Conservation (phyloP, 53 echinoderm and acorn worm species). For the Holothuria scabra region DNA sequence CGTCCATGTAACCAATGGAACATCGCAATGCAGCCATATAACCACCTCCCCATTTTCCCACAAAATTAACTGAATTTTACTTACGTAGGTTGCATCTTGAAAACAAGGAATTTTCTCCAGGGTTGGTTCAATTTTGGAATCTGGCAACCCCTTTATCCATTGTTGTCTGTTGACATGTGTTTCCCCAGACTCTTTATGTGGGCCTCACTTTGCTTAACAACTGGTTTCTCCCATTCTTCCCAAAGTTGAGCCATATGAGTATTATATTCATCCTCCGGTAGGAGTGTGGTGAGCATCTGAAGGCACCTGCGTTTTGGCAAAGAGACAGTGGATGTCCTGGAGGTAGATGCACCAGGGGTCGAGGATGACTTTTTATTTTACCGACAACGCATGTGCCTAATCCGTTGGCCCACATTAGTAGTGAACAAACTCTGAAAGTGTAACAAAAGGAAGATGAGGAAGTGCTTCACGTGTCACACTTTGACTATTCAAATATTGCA, state of each 20-base stretch:
- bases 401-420: constrained; percentile 49
- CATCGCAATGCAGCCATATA: too few relatives aligned
- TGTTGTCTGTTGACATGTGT: constrained; percentile 25
- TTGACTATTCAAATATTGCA: too few relatives aligned
- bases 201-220: constrained; percentile 11
- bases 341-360: too few relatives aligned
- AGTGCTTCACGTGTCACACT: too few relatives aligned
- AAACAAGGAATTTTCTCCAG: background rate
- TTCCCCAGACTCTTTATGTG: constrained; percentile 45
- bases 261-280: constrained; percentile 30
- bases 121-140: constrained; percentile 36
- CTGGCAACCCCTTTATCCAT: constrained; percentile 55
- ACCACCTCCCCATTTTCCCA: too few relatives aligned
- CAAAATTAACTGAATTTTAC: background rate
- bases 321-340: too few relatives aligned
- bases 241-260: constrained; percentile 39
- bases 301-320: too few relatives aligned
- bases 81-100: constrained; percentile 12
- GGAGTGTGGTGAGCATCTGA: background rate
- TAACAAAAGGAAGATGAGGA: too few relatives aligned
- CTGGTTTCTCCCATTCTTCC: constrained; percentile 48
- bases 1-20: too few relatives aligned
- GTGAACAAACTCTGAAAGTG: constrained; percentile 50
- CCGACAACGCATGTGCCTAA: constrained; percentile 56
- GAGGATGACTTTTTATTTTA: constrained; percentile 32